Base-by-base conservation (phyloP, 1,140 invertebrate genomes). In the Cepaea nemoralis region DNA sequence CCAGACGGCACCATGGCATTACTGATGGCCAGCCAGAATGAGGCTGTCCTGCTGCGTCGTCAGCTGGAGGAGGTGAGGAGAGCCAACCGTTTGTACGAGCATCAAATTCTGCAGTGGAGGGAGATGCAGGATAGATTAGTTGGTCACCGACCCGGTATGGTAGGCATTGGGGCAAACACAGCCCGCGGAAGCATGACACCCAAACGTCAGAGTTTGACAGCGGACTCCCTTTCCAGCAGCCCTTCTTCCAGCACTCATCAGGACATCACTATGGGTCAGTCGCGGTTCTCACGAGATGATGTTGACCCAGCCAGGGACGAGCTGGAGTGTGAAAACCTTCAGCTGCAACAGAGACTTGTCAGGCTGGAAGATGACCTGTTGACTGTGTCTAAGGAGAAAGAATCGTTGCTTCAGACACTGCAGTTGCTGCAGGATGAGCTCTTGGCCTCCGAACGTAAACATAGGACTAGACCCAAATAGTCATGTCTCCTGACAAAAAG, bases 361-460 rank as follows among this genome's bases (percentile, higher is more conserved):
- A 27, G 33, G n/a, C 81, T 87, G 39, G 85, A 87, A 71, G 87
- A 87, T 22, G 86, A 90, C 50, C 42, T 89, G 19, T 33, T 77
- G 42, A 80, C 76, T 0, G 71, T 85, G 63, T 79, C 63, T 19
- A 77, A 86, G 63, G 89, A 91, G 80, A 87, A 87, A 74, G 82
- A 88, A 10, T 88, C 88, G 0, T 79, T 90, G 69, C 48, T 89
- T n/a, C 82, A 82, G n/a, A 88, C 89, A 22, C 67, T 89, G 22
- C 83, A 87, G 37, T 69, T 88, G 22, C 81, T 91, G 63, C 90
- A 91, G 81, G 88, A 89, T 39, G 90, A 91, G 75, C 80, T 91
- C 27, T 50, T 86, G 24, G 39, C 78, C 37, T 90, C 88, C 14
- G 88, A 90, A 70, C 82, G 84, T 0, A 69, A 73, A 19, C 35